A percentile compares a stretch with the other conserved stretches of the same genome.
Conservation (phyloP, 2,888 invertebrate genomes). For the Venusia cambrica region DNA sequence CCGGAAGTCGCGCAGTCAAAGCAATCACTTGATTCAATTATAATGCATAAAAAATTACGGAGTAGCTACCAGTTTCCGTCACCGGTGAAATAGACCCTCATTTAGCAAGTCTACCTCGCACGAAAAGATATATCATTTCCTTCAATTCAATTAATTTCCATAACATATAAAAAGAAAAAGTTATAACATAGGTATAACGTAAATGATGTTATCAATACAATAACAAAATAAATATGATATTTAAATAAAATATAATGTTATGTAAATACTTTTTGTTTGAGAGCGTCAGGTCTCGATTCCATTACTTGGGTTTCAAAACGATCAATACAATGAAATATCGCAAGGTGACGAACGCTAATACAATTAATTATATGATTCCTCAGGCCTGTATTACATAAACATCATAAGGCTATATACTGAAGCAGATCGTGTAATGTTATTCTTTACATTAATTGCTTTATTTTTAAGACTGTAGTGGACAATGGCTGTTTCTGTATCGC, state of each 20-base stretch:
- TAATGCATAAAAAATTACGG: no score
- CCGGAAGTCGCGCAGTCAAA: no score
- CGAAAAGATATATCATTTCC: no score
- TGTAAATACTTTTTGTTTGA: constrained; percentile 18
- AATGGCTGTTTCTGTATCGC: no score
- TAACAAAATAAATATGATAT: constrained; percentile 16
- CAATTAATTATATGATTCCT: constrained; percentile 30
- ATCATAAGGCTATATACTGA: constrained; percentile 9
- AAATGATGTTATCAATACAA: constrained; percentile 20
- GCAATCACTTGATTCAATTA: no score
- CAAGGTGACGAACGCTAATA: constrained; percentile 44
- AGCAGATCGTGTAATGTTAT: no score
- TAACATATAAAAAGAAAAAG: constrained; percentile 11
- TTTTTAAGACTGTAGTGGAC: no score
- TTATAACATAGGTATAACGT: constrained; percentile 22
- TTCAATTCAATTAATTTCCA: constrained; percentile 11
- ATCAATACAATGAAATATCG: constrained; percentile 42
- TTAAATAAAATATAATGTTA: constrained; percentile 14
- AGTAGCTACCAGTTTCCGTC: no score
- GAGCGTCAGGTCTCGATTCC: constrained; percentile 34
- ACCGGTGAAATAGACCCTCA: no score
- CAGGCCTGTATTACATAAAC: constrained; percentile 14
- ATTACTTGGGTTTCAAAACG: constrained; percentile 35
- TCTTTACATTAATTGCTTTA: no score
- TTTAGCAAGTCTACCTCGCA: no score